Percentiles rank a stretch among this genome's conserved stretches.
phyloP scores from a whole-genome alignment of 2,888 invertebrate genomes.

The Leucoma salicis region DNA sequence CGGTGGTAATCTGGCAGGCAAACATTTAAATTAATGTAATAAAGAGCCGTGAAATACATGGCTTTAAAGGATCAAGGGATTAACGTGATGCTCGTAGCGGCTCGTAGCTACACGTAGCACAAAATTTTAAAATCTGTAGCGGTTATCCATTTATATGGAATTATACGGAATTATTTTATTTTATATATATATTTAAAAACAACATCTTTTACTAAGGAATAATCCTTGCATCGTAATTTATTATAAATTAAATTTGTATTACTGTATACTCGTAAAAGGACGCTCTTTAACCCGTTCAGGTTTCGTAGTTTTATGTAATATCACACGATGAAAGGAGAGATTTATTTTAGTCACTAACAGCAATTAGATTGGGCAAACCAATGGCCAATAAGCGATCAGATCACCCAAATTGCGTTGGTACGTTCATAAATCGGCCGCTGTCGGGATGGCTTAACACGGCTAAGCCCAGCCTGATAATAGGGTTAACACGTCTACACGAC shows the following conservation, averaged over 20 bases:
- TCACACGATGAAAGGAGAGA: too few relatives aligned
- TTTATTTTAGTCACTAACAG: constrained; percentile 9
- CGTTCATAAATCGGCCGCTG: constrained; percentile 71
- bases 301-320: too few relatives aligned
- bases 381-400: constrained; percentile 69
- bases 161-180: too few relatives aligned
- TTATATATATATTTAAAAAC: too few relatives aligned
- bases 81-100: constrained; percentile 34
- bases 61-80: constrained; percentile 62
- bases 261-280: too few relatives aligned
- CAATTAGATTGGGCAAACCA: constrained; percentile 32
- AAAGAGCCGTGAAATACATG: constrained; percentile 75
- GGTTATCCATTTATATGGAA: neutral
- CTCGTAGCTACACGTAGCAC: constrained; percentile 2
- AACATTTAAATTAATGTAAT: constrained; percentile 82
- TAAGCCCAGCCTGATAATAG: constrained; percentile 72
- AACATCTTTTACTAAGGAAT: too few relatives aligned
- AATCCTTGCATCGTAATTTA: too few relatives aligned
- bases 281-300: too few relatives aligned
- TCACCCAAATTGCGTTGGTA: constrained; percentile 65
- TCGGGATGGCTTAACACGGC: constrained; percentile 58
- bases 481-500: constrained; percentile 68
- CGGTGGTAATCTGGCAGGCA: constrained; percentile 56
- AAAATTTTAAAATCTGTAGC: neutral
- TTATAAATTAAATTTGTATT: too few relatives aligned